phyloP scores from a whole-genome alignment of 2,113 vertebrate species.

The Chunga burmeisteri region DNA sequence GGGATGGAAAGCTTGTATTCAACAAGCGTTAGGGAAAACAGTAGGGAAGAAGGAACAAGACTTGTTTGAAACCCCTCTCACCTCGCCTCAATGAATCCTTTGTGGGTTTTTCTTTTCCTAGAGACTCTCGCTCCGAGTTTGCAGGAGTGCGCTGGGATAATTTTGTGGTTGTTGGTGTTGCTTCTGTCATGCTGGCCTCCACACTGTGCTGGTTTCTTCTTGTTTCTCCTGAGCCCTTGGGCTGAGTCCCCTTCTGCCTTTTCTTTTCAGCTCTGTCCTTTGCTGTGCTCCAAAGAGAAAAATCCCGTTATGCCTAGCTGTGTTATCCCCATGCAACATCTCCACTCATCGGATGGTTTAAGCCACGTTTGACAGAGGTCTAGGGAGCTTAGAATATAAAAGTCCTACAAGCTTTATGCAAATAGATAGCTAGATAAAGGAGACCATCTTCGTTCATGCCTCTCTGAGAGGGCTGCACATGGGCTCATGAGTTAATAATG shows the following conservation, averaged over 20 bases:
- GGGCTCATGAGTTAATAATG: background rate
- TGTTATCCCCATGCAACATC: background rate
- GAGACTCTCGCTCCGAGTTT: background rate
- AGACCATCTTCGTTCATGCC: background rate
- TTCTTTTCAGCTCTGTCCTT: constrained; percentile 55
- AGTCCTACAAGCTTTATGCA: background rate
- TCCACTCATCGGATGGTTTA: background rate
- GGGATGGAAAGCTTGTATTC: background rate
- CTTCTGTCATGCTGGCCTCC: background rate
- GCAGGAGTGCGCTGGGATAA: background rate
- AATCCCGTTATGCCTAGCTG: background rate
- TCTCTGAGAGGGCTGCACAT: background rate
- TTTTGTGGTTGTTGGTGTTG: background rate
- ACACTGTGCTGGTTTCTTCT: background rate
- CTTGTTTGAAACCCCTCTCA: background rate
- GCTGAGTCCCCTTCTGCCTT: constrained; percentile 12
- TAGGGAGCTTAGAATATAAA: background rate
- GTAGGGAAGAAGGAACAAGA: background rate
- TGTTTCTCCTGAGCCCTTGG: background rate
- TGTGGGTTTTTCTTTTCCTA: constrained; percentile 4
- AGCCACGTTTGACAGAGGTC: background rate
- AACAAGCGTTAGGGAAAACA: background rate
- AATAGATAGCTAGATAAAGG: background rate
- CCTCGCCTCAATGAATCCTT: constrained; percentile 47
- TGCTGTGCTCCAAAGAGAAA: constrained; percentile 42